These are phyloP conservation scores for Plotosus lineatus DNA, from an alignment of 2,113 vertebrate genomes.

Conservation along the genomic window DNA sequence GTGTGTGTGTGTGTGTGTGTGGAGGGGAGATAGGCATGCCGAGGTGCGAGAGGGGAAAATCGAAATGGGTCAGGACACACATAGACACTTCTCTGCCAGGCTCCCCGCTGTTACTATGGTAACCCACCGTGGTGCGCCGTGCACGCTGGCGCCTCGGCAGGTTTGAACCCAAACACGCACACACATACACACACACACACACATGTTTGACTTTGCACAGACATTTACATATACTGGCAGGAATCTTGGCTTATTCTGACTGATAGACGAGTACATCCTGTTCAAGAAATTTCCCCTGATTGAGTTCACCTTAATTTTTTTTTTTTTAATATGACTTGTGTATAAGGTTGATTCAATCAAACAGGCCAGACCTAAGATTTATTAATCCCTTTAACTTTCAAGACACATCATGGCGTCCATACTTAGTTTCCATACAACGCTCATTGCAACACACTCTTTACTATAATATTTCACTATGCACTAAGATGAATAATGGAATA, in stretches of 20 bases:
- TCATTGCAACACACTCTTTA: neutral
- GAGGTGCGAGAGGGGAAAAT: slow-evolving; percentile 71
- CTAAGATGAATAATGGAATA: neutral
- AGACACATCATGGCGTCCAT: neutral
- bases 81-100: slow-evolving; percentile 69
- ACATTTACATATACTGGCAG: slow-evolving; percentile 39
- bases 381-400: neutral
- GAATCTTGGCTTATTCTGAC: slow-evolving; percentile 21
- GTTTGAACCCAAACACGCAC: slow-evolving; percentile 45
- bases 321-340: neutral
- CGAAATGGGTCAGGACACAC: slow-evolving; percentile 79
- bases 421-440: neutral
- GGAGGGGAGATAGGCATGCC: slow-evolving; percentile 60
- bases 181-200: slow-evolving; percentile 13
- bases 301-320: neutral
- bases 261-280: slow-evolving; percentile 1
- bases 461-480: neutral
- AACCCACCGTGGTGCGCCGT: slow-evolving; percentile 67
- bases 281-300: slow-evolving; percentile 21
- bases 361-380: neutral
- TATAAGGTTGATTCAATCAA: neutral
- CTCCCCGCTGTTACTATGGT: slow-evolving; percentile 78
- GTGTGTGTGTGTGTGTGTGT: slow-evolving; percentile 45
- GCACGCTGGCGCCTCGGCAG: slow-evolving; percentile 54
- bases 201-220: slow-evolving; percentile 25